phyloP scores from a whole-genome alignment of 2,888 invertebrate species.

The Limenitis camilla region DNA sequence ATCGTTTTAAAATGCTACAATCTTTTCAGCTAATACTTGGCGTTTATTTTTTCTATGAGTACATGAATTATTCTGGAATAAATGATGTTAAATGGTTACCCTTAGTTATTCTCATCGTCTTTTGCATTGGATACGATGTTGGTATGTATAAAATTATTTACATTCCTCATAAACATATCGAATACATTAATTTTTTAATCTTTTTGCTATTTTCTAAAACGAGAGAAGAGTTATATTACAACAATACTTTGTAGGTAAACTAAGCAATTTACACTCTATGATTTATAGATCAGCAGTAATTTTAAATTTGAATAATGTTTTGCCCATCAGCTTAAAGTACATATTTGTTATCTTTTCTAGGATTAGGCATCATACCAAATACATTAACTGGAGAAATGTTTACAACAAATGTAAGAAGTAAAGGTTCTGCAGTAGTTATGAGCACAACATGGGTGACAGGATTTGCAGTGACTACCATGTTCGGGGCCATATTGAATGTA shows the following conservation, averaged over 20 bases:
- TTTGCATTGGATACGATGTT: constrained; percentile 36
- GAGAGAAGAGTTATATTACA: too few relatives aligned
- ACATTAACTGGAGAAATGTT: constrained; percentile 29
- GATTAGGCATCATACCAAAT: constrained; percentile 28
- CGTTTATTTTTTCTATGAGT: constrained; percentile 36
- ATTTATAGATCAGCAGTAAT: too few relatives aligned
- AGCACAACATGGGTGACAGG: constrained; percentile 22
- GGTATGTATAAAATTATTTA: constrained; percentile 29
- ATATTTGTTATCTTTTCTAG: constrained; percentile 19
- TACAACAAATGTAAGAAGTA: constrained; percentile 27
- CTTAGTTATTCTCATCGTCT: constrained; percentile 33
- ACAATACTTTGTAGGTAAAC: too few relatives aligned
- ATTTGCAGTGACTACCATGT: constrained; percentile 23
- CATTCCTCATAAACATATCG: too few relatives aligned
- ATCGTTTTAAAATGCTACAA: background rate
- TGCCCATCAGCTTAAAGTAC: background rate
- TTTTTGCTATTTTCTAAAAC: too few relatives aligned
- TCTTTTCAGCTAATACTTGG: constrained; percentile 30
- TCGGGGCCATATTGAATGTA: constrained; percentile 27
- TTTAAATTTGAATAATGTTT: too few relatives aligned
- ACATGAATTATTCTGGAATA: constrained; percentile 18
- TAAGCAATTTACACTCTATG: too few relatives aligned
- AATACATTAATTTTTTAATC: background rate
- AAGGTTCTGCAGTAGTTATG: constrained; percentile 24
- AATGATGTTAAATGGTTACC: constrained; percentile 37